These are phyloP conservation scores for Lycorma delicatula DNA, from an alignment of 1,140 invertebrate genomes.

Conservation along the genomic window DNA sequence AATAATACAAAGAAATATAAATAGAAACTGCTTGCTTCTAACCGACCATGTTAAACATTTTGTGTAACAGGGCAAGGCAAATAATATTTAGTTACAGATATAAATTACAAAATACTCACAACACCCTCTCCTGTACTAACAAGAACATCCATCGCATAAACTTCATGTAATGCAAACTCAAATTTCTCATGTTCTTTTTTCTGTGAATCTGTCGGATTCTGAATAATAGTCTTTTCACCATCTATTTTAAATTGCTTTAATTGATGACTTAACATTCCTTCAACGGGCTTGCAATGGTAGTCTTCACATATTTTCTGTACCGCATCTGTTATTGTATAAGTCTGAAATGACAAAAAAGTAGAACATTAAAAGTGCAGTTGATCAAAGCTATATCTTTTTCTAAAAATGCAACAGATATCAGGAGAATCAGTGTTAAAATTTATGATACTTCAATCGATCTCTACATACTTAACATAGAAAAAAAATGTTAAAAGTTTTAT, in stretches of 20 bases:
- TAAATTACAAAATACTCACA: slow-evolving; percentile 37
- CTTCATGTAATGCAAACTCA: slow-evolving; percentile 93
- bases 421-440: no score
- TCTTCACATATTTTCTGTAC: slow-evolving; percentile 88
- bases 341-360: slow-evolving; percentile 48
- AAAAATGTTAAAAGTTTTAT: no score
- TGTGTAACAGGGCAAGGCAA: no score
- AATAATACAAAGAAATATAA: no score
- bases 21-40: no score
- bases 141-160: slow-evolving; percentile 97
- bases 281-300: slow-evolving; percentile 95
- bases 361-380: slow-evolving; percentile 3
- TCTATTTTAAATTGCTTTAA: slow-evolving; percentile 94
- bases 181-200: slow-evolving; percentile 97
- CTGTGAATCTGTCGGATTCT: slow-evolving; percentile 95
- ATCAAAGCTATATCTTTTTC: no score
- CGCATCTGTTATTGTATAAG: slow-evolving; percentile 83
- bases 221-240: slow-evolving; percentile 98
- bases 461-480: no score
- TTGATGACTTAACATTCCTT: slow-evolving; percentile 98
- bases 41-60: no score
- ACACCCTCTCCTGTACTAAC: slow-evolving; percentile 88
- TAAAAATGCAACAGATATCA: no score
- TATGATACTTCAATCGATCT: no score
- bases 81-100: not conserved